Base-by-base conservation (phyloP, 2,888 invertebrate species). In the Drosophila leonis region DNA sequence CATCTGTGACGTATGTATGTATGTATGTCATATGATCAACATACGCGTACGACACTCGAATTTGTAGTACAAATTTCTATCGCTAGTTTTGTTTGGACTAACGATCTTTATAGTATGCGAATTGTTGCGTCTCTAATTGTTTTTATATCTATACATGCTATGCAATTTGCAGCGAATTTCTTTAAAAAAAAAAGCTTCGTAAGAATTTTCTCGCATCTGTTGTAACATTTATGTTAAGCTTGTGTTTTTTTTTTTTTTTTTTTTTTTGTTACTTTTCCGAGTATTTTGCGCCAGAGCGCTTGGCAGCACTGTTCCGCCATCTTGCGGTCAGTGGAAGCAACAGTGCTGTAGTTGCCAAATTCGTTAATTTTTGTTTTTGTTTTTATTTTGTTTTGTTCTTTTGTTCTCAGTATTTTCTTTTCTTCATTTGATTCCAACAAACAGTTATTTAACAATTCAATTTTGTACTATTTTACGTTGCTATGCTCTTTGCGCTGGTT, bases 191-290 rank as follows among this genome's bases (percentile, higher is more conserved):
- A 63, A 62, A 56, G 88, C 78, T 86, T 86, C 77, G 64, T 72
- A 88, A 18, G 61, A 79, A 87, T 90, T 87, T 87, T 90, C 90
- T 65, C 87, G 84, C 86, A 83, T 81, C 75, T 88, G 82, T 67
- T 77, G 87, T 81, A 81, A 65, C 55, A 12, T 44, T 35, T 63
- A 42, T 31, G 31, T 13, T 18, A 37, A 61, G 46, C 35, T 29
- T 64, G 61, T 55, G 20, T 6, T 27, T 37, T 24, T 54, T 60
- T 49, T 39, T n/a, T 67, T 39, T 39, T n/a, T 67, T 64, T 49
- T 18, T 15, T 27, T 39, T 24, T 57, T 64, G 41, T 66, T 66
- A 60, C 65, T 54, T 29, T 29, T 62, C 67, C 74, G 69, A 48
- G 65, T 46, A 13, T 18, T 57, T 62, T 42, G 37, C 46, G 41